A percentile compares a stretch with the other conserved stretches of the same genome.
These are phyloP conservation scores for Caenorhabditis brenneri DNA, from an alignment of 1,140 invertebrate species.

Conservation along the genomic window DNA sequence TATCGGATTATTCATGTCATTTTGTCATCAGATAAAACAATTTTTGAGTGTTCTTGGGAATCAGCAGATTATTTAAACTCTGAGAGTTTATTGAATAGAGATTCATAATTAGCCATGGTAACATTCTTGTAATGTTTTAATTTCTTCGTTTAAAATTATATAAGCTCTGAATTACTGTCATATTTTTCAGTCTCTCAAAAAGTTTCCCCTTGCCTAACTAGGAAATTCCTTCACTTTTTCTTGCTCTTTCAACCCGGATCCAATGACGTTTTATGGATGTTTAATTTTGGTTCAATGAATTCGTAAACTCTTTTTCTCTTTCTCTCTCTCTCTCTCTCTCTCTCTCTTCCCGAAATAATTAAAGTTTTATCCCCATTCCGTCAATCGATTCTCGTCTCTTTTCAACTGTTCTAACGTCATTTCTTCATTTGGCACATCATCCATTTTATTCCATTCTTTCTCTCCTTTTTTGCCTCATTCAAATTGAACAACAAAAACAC, in stretches of 20 bases:
- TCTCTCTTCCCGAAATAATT: background rate
- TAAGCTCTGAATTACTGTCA: too few relatives aligned
- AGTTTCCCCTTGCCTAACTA: background rate
- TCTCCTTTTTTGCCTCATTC: background rate
- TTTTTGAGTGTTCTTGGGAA: too few relatives aligned
- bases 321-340: background rate
- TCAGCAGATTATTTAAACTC: too few relatives aligned
- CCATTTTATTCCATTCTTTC: constrained; percentile 4
- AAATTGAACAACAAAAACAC: constrained; percentile 38
- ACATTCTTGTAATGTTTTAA: too few relatives aligned
- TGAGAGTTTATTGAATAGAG: too few relatives aligned
- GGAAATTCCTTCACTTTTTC: background rate
- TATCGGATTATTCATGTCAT: background rate
- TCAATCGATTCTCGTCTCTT: background rate
- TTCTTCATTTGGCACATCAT: constrained; percentile 33
- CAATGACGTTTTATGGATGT: constrained; percentile 11
- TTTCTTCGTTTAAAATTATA: too few relatives aligned
- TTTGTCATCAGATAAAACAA: background rate
- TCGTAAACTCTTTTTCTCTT: background rate
- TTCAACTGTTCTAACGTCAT: background rate
- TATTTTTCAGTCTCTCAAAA: too few relatives aligned
- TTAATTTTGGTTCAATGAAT: background rate
- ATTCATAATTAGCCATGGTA: too few relatives aligned
- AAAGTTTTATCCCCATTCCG: background rate
- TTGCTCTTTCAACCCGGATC: background rate